Conservation (phyloP, 2,113 vertebrate genomes). For the Burhinus oedicnemus region DNA sequence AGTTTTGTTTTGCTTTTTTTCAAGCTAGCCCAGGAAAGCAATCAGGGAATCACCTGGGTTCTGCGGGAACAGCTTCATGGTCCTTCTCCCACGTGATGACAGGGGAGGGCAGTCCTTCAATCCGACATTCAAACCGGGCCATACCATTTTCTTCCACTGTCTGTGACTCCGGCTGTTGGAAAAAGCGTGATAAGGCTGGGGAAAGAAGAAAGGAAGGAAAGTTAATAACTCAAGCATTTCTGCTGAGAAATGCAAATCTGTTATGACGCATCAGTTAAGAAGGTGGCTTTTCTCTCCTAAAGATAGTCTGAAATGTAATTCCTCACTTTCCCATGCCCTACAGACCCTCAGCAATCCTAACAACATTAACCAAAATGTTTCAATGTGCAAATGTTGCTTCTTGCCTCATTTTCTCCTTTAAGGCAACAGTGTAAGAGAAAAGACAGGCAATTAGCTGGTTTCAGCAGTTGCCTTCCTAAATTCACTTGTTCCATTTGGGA, state of each 20-base stretch:
- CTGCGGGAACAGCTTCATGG: constrained; percentile 73
- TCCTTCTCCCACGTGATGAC: constrained; percentile 93
- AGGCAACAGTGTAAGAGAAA: not conserved
- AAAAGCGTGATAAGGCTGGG: constrained; percentile 86
- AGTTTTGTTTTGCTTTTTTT: not conserved
- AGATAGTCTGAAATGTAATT: not conserved
- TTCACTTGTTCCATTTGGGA: not conserved
- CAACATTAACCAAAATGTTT: not conserved
- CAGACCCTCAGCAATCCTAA: not conserved
- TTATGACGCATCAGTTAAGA: not conserved
- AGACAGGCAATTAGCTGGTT: not conserved
- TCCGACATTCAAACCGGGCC: constrained; percentile 89
- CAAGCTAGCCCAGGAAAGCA: not conserved
- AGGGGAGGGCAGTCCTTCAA: constrained; percentile 88
- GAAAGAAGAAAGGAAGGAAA: not conserved
- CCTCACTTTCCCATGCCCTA: not conserved
- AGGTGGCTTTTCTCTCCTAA: not conserved
- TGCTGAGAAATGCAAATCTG: not conserved
- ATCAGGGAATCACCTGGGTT: constrained; percentile 80
- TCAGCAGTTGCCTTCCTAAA: not conserved
- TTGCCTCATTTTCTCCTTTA: not conserved
- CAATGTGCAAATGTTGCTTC: not conserved
- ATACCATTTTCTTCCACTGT: constrained; percentile 81
- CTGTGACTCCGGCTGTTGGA: constrained; percentile 85
- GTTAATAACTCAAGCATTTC: not conserved